Conservation (phyloP, 2,113 vertebrate genomes). For the Ancistrus triradiatus region DNA sequence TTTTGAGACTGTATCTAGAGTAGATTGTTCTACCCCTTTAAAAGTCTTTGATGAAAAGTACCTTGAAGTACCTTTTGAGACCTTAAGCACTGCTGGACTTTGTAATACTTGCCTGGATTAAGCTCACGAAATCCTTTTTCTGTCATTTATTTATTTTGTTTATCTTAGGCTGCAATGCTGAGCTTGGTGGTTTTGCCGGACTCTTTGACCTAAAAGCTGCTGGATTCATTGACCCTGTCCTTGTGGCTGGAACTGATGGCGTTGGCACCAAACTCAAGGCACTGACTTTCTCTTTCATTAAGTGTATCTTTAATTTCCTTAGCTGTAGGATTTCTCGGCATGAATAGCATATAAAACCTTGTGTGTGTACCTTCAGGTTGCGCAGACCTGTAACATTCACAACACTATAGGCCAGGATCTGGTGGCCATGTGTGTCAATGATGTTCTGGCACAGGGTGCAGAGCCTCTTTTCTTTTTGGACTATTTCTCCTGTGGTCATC, state of each 20-base stretch:
- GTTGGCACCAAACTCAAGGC: slow-evolving; percentile 98
- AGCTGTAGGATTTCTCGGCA: no score
- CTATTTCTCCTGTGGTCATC: slow-evolving; percentile 90
- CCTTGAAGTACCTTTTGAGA: no score
- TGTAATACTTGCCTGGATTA: no score
- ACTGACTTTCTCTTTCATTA: no score
- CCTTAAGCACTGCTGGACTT: no score
- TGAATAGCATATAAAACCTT: background rate
- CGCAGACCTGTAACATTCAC: slow-evolving; percentile 80
- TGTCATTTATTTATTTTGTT: background rate
- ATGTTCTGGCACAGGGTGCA: slow-evolving; percentile 88
- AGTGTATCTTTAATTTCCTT: no score
- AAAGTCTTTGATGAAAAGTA: no score
- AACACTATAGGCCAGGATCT: slow-evolving; percentile 86
- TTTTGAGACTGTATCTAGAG: no score
- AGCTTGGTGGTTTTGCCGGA: slow-evolving; percentile 93
- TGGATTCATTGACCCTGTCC: slow-evolving; percentile 84
- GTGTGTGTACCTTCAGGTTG: slow-evolving; percentile 68
- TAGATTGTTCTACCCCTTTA: no score
- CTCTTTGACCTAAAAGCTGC: slow-evolving; percentile 94
- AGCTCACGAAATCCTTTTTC: background rate
- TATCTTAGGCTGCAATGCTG: slow-evolving; percentile 79
- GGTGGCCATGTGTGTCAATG: slow-evolving; percentile 97
- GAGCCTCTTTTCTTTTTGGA: slow-evolving; percentile 97
- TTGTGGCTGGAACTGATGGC: slow-evolving; percentile 92